A percentile compares a stretch with the other conserved stretches of the same genome.
phyloP scores from a whole-genome alignment of 2,113 vertebrate species.

The Antennarius striatus region DNA sequence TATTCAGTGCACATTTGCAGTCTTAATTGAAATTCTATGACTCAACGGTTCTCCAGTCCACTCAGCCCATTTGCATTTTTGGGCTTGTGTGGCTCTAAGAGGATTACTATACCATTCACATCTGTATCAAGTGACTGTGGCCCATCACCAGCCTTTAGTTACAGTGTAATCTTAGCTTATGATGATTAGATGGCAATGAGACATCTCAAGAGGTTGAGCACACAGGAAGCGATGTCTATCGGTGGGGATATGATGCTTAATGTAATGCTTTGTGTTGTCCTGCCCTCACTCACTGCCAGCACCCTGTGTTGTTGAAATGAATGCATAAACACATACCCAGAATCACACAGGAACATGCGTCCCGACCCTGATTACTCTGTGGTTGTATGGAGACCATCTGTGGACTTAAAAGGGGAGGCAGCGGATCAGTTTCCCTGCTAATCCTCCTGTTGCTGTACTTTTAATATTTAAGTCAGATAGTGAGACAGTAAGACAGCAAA shows the following conservation, averaged over 20 bases:
- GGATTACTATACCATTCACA: constrained; percentile 1
- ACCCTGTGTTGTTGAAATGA: constrained; percentile 30
- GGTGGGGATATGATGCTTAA: constrained; percentile 37
- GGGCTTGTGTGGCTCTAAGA: neutral
- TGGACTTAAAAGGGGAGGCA: neutral
- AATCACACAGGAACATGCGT: constrained; percentile 21
- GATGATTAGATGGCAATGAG: constrained; percentile 39
- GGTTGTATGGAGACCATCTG: constrained; percentile 21
- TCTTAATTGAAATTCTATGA: neutral
- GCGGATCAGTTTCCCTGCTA: neutral
- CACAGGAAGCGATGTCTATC: constrained; percentile 58
- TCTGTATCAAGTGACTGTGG: constrained; percentile 38
- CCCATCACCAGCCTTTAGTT: constrained; percentile 43
- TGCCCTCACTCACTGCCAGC: constrained; percentile 29
- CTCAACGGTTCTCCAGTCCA: neutral
- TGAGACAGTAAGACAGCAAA: neutral
- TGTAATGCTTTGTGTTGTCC: constrained; percentile 44
- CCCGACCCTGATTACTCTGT: constrained; percentile 26
- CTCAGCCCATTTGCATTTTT: neutral
- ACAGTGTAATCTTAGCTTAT: constrained; percentile 42
- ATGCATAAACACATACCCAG: constrained; percentile 31
- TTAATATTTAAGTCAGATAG: neutral
- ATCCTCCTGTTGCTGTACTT: neutral
- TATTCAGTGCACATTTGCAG: neutral
- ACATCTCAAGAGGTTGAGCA: constrained; percentile 31